Base-by-base conservation (phyloP, 2,888 invertebrate genomes). In the Mythimna vitellina region DNA sequence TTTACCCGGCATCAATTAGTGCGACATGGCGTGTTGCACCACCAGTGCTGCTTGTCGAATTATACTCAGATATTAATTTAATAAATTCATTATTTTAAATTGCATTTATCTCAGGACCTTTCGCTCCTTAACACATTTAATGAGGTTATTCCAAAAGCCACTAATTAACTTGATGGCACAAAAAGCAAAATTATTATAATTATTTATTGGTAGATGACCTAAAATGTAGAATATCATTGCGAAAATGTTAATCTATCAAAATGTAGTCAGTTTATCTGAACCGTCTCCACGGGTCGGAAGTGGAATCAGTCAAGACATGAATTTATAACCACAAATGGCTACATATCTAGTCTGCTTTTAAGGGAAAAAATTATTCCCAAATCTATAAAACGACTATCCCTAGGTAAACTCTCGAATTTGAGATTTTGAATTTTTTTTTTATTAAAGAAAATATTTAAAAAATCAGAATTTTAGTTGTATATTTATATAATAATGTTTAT, bases 31-130 rank as follows among this genome's bases (percentile, higher is more conserved):
- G 9, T 0, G 14, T 14, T 5, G 42, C 42, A 42, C 22, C 35
- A 49, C 54, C 38, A 75, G 38, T 53, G 42, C 46, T 20, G 20
- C 64, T 38, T 56, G 25, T 17, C 17, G 22, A 35, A 17, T 29
- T 29, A 46, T 35, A 29, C 12, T 17, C 42, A 49, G 29, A 32
- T 35, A 46, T 57, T 76, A 42, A 70, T 75, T 38, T 51, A 29
- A 1, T 42, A 49, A 32, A 49, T 54, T 62, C 12, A 63, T 60
- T 70, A 57, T 65, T 75, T 65, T 57, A 75, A 70, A 75, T 65
- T 57, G 46, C 14, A 62, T 65, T 54, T 49, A 60, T 22, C 35
- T 38, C 17, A 17, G 46, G n/a, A 12, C 22, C 29, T 5, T 25
- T 12, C 35, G 64, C 20, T 22, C 32, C 32, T 3, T 29, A 20